Percentiles rank a stretch among this genome's conserved stretches.
phyloP scores from a whole-genome alignment of 2,113 vertebrate species.

The Hymenochirus boettgeri region DNA sequence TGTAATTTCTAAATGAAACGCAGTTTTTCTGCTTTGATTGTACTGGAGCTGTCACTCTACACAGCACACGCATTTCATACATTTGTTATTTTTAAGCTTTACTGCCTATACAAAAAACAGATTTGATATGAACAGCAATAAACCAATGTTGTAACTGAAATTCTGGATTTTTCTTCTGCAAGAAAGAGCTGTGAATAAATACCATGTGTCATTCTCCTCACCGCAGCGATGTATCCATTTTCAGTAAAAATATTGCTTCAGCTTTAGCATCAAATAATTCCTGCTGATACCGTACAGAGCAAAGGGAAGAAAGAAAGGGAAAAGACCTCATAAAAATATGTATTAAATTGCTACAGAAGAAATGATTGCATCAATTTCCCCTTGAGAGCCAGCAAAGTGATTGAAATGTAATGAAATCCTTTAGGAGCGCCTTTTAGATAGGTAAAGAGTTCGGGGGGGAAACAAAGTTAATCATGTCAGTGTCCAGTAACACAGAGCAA shows the following conservation, averaged over 20 bases:
- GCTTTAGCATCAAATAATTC: conserved; percentile 1
- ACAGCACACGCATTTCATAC: no score
- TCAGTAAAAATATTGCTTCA: background rate
- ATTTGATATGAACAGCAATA: background rate
- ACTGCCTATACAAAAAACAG: no score
- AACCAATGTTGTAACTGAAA: background rate
- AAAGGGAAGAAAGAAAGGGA: conserved; percentile 21
- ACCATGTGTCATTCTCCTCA: background rate
- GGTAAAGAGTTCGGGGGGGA: conserved; percentile 53
- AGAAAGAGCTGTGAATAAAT: background rate
- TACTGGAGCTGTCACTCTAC: no score
- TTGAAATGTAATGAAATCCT: conserved; percentile 53
- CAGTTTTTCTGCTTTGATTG: no score
- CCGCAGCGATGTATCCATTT: background rate
- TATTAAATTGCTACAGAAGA: conserved; percentile 61
- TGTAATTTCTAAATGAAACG: no score
- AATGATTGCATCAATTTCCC: conserved; percentile 58
- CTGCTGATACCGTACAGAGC: background rate
- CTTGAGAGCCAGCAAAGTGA: conserved; percentile 58
- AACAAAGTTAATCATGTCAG: conserved; percentile 58
- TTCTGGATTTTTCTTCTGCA: background rate
- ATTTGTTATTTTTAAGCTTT: no score
- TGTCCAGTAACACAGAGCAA: conserved; percentile 55
- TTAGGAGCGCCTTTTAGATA: conserved; percentile 46
- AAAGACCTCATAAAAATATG: conserved; percentile 45